phyloP scores from a whole-genome alignment of 1,140 invertebrate genomes.

The Hyposmocoma kahamanoa region DNA sequence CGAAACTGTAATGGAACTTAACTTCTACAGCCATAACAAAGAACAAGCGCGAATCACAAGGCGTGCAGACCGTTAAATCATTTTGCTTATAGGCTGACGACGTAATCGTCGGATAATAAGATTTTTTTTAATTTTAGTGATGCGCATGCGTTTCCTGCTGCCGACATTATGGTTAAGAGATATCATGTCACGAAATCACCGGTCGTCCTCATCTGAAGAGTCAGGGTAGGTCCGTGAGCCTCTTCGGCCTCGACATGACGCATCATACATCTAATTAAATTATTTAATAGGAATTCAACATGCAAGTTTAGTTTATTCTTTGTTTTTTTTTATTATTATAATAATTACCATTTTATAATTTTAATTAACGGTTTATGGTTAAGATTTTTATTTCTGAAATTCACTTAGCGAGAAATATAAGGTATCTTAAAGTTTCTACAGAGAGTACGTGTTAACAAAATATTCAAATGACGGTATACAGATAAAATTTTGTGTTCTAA shows the following conservation, averaged over 20 bases:
- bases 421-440: too few relatives aligned
- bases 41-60: slow-evolving; percentile 1
- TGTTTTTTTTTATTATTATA: slow-evolving; percentile 1
- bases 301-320: neutral
- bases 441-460: too few relatives aligned
- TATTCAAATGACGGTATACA: too few relatives aligned
- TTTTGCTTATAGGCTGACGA: slow-evolving; percentile 2
- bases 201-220: slow-evolving; percentile 17
- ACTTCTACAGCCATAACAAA: too few relatives aligned
- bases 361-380: too few relatives aligned
- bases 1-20: too few relatives aligned
- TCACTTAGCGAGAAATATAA: too few relatives aligned
- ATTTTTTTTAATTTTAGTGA: neutral
- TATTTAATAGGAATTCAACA: slow-evolving; percentile 12
- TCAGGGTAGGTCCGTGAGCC: slow-evolving; percentile 20
- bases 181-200: slow-evolving; percentile 22
- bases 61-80: neutral
- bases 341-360: neutral
- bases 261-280: slow-evolving; percentile 8
- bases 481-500: too few relatives aligned
- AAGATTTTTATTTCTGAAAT: too few relatives aligned
- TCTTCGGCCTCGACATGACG: slow-evolving; percentile 30
- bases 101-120: neutral
- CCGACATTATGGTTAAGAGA: slow-evolving; percentile 14
- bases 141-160: slow-evolving; percentile 13